Evolutionary conservation across 2,888 invertebrate genomes (phyloP).

Genomic region (Papilio protenor): DNA sequence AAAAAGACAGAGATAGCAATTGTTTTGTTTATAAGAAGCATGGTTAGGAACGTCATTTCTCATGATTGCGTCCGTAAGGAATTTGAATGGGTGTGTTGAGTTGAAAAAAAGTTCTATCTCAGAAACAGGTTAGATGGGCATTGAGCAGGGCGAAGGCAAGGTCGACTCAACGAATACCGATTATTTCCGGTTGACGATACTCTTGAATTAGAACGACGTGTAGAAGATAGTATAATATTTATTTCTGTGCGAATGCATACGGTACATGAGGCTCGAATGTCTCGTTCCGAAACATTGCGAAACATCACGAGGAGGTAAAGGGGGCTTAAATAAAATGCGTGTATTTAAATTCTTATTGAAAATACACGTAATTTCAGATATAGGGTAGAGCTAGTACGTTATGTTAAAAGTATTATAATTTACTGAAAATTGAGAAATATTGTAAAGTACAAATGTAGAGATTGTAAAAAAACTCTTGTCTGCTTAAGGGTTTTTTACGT

Average conservation of each 20-base stretch:
- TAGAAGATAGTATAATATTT: background rate
- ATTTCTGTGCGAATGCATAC: background rate
- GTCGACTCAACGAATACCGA: constrained; percentile 48
- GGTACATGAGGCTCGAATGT: no score
- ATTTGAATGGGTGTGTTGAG: constrained; percentile 39
- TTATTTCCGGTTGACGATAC: constrained; percentile 48
- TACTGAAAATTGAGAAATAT: no score
- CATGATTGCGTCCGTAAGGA: constrained; percentile 28
- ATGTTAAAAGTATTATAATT: no score
- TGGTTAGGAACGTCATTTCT: background rate
- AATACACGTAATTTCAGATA: no score
- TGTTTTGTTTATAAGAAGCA: background rate
- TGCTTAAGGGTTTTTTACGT: no score
- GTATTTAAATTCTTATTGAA: no score
- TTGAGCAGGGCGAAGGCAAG: constrained; percentile 48
- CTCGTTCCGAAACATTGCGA: no score
- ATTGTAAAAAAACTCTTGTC: no score
- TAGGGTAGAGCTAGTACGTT: no score
- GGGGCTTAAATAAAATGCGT: no score
- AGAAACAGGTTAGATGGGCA: constrained; percentile 50
- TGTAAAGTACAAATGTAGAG: no score
- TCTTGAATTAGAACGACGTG: constrained; percentile 16
- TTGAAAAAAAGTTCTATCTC: constrained; percentile 28
- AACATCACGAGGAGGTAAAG: no score
- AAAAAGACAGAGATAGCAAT: background rate